phyloP scores from a whole-genome alignment of 2,888 invertebrate genomes.

The Ichneumon xanthorius region DNA sequence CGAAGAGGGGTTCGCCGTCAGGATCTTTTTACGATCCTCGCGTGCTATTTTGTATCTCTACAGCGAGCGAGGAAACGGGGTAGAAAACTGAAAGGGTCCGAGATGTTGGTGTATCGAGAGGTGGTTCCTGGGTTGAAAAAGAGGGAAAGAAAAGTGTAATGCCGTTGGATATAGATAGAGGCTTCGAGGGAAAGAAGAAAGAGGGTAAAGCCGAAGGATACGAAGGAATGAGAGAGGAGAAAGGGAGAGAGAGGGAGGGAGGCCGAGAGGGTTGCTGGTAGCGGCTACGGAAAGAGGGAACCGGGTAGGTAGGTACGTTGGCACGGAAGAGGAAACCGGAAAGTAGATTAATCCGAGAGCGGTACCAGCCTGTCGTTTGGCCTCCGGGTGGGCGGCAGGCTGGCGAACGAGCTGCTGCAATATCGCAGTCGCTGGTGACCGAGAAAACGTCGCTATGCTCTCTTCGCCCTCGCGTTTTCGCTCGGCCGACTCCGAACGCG shows the following conservation, averaged over 20 bases:
- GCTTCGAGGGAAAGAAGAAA: not conserved
- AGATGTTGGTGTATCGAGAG: slow-evolving; percentile 18
- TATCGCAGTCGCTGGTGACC: slow-evolving; percentile 31
- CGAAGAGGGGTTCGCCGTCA: slow-evolving; percentile 21
- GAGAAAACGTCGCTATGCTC: slow-evolving; percentile 21
- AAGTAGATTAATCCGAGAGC: slow-evolving; percentile 54
- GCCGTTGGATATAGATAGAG: slow-evolving; percentile 11
- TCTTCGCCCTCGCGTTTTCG: not conserved
- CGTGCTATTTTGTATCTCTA: slow-evolving; percentile 5
- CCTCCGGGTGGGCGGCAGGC: slow-evolving; percentile 28
- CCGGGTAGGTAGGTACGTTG: slow-evolving; percentile 28
- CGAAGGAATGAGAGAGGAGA: not conserved
- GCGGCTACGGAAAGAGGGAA: slow-evolving; percentile 29
- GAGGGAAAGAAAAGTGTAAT: slow-evolving; percentile 6
- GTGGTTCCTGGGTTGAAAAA: not conserved
- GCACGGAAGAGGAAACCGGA: slow-evolving; percentile 50
- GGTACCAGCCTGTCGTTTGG: slow-evolving; percentile 50
- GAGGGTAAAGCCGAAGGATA: not conserved
- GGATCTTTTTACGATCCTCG: slow-evolving; percentile 7
- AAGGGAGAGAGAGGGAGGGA: not conserved
- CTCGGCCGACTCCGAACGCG: slow-evolving; percentile 1
- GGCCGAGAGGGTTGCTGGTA: not conserved
- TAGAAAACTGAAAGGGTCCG: slow-evolving; percentile 14
- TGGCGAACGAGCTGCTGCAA: slow-evolving; percentile 28
- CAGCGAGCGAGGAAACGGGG: slow-evolving; percentile 14